A percentile compares a stretch with the other conserved stretches of the same genome.
These are phyloP conservation scores for Peromyscus maniculatus DNA, from an alignment of 2,113 vertebrate species.

Conservation along the genomic window DNA sequence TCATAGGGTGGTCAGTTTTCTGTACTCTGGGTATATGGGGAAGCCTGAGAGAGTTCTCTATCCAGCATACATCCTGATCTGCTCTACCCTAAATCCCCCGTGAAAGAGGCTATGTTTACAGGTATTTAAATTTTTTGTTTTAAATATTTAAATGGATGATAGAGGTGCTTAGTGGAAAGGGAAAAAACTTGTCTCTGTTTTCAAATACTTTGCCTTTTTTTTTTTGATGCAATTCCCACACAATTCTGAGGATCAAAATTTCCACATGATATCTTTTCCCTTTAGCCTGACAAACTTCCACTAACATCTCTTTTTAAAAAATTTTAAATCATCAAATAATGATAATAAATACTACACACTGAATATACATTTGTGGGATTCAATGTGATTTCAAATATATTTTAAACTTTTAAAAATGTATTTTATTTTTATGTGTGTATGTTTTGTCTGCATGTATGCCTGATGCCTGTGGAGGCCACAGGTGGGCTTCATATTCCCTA, in stretches of 20 bases:
- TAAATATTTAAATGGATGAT: not conserved
- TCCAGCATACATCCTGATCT: not conserved
- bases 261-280: not conserved
- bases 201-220: not conserved
- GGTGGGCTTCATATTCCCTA: not conserved
- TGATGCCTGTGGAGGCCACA: not conserved
- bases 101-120: not conserved
- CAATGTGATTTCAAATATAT: not conserved
- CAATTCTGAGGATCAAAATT: not conserved
- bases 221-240: not conserved
- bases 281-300: not conserved
- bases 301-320: not conserved
- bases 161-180: not conserved
- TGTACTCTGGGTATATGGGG: not conserved
- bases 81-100: not conserved
- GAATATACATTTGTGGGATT: not conserved
- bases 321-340: not conserved
- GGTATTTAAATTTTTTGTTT: not conserved
- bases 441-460: not conserved
- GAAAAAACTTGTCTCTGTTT: not conserved
- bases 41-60: too few relatives aligned
- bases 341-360: not conserved
- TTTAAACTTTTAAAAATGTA: not conserved
- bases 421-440: not conserved
- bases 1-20: not conserved